Evolutionary conservation across 2,797 vertebrate genomes (phyloP), one percentile per base, ranked within the genome.

Genomic region (Muscicapa striata): DNA sequence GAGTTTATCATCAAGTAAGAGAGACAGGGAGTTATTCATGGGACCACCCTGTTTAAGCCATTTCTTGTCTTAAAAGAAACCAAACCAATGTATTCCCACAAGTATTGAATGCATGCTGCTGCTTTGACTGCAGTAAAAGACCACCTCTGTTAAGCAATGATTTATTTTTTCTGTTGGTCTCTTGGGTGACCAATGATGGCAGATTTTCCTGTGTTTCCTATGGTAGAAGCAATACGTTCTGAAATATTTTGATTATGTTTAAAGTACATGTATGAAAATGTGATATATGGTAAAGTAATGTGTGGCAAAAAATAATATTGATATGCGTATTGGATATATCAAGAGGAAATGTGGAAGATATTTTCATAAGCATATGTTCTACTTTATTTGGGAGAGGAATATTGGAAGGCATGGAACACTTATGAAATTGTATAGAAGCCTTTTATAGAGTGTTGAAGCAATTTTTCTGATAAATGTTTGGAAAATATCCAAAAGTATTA

Each of bases 401-500:
- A 95, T 62, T 89, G 58, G 57, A 90, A 82, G 4, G 58, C 49
- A 83, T 93, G 46, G 43, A 95, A 82, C 59, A 84, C 17, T 88
- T 94, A 84, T 17, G 72, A 90, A 83, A 96, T 91, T 62, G 55
- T 80, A 91, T 83, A 70, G 81, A 83, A 83, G 49, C 3, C 41
- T 96, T 95, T 93, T 83, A 80, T 64, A 87, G 61, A 1, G 1
- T 48, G 36, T 72, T 87, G 64, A 93, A 92, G 36, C 32, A 87
- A 59, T 87, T 95, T 93, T 93, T 95, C 72, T 95, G 72, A 91
- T 92, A 95, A 94, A 70, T 75, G 58, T 93, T 95, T 93, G 82
- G 82, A 94, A 95, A 95, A 93, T 80, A 85, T 74, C 75, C 63
- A 67, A 76, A 90, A 94, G 38, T 78, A 34, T 66, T 91, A 90